These are phyloP conservation scores for Sakesphorus luctuosus DNA, from an alignment of 2,113 vertebrate species.

Conservation along the genomic window DNA sequence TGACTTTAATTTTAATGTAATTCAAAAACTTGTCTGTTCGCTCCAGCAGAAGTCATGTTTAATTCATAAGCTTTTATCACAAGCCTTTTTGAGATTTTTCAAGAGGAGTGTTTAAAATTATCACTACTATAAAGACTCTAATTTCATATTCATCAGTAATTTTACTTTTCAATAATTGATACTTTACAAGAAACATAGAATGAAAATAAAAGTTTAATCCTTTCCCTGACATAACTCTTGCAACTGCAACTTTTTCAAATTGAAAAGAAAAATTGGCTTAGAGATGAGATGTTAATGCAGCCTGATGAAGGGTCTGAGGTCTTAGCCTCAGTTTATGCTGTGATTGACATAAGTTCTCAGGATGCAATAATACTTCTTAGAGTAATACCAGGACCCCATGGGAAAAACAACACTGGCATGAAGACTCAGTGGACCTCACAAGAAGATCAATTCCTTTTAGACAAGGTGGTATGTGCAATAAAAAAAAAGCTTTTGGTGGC, in stretches of 20 bases:
- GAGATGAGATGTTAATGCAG: background rate
- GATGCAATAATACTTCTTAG: background rate
- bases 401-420: background rate
- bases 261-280: background rate
- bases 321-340: background rate
- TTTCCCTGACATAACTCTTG: background rate
- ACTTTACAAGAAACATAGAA: background rate
- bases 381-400: background rate
- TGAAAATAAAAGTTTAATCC: background rate
- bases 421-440: background rate
- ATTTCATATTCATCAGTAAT: slow-evolving; percentile 28
- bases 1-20: slow-evolving; percentile 1
- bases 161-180: slow-evolving; percentile 13
- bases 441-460: background rate
- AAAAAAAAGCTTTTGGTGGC: accelerated
- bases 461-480: background rate
- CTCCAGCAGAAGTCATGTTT: slow-evolving; percentile 23
- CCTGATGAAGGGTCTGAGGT: background rate
- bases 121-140: background rate
- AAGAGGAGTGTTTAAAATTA: slow-evolving; percentile 17
- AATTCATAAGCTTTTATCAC: slow-evolving; percentile 46
- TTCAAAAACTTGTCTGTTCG: background rate
- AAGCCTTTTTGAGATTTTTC: slow-evolving; percentile 12
- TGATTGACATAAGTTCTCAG: background rate
- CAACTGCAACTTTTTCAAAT: background rate